Evolutionary conservation across 2,888 invertebrate species (phyloP).

Genomic region (Selenia dentaria): DNA sequence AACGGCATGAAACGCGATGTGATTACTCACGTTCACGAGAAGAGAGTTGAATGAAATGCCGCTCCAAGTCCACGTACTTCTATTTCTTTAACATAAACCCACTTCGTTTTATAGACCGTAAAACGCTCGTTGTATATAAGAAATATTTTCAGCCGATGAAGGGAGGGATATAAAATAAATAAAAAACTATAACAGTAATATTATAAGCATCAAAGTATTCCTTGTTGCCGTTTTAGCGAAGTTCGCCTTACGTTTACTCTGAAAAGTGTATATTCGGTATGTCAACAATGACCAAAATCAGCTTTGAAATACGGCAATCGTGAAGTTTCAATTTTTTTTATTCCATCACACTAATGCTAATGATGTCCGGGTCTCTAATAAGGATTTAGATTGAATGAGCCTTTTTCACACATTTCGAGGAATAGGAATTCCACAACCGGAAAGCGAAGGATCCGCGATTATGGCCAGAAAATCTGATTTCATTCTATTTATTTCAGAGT

Average conservation of each 20-base stretch:
- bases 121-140: slow-evolving; percentile 23
- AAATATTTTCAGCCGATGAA: slow-evolving; percentile 13
- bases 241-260: no score
- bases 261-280: not conserved
- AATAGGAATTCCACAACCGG: slow-evolving; percentile 2
- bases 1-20: no score
- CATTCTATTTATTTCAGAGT: not conserved
- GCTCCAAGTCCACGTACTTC: slow-evolving; percentile 23
- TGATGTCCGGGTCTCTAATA: slow-evolving; percentile 6
- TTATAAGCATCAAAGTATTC: not conserved
- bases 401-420: slow-evolving; percentile 5
- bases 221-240: no score
- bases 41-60: not conserved
- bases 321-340: not conserved
- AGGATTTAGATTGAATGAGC: slow-evolving; percentile 5
- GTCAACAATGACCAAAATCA: not conserved
- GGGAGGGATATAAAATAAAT: not conserved
- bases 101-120: slow-evolving; percentile 34
- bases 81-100: slow-evolving; percentile 25
- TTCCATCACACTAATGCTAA: slow-evolving; percentile 6
- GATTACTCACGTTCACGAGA: no score
- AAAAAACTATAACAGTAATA: not conserved
- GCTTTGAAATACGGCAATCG: not conserved
- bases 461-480: not conserved
- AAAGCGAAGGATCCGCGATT: not conserved